These are phyloP conservation scores for Caloenas nicobarica DNA, from an alignment of 2,113 vertebrate genomes.

Conservation along the genomic window DNA sequence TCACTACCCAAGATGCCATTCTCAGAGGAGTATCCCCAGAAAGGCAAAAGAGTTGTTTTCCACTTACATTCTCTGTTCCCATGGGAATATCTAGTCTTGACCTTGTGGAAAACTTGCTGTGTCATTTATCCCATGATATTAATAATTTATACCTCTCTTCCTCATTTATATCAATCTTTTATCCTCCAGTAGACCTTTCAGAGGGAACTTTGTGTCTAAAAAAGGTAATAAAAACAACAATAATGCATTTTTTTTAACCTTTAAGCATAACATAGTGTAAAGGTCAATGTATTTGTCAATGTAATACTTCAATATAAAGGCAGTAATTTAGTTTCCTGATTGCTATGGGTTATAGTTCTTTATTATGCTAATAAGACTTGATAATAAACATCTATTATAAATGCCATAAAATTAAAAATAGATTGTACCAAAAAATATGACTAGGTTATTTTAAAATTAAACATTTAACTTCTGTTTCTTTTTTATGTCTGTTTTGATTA, in stretches of 20 bases:
- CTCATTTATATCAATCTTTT: not conserved
- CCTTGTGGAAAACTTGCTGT: not conserved
- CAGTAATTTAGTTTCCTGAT: conserved; percentile 66
- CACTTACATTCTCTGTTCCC: not conserved
- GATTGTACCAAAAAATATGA: conserved; percentile 53
- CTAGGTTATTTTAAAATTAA: conserved; percentile 60
- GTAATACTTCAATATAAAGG: conserved; percentile 66
- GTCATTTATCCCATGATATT: not conserved
- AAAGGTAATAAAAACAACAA: not conserved
- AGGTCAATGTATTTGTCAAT: conserved; percentile 69
- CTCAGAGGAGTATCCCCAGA: not conserved
- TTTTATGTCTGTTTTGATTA: conserved; percentile 66
- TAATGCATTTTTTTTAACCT: not conserved
- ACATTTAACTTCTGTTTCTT: conserved; percentile 38
- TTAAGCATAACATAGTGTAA: conserved; percentile 31
- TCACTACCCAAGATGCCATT: not conserved
- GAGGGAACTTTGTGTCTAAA: not conserved
- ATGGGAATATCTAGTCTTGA: not conserved
- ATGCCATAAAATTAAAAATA: conserved; percentile 69
- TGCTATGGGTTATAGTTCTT: conserved; percentile 62
- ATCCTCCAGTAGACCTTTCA: conserved; percentile 8
- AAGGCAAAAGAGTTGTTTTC: not conserved
- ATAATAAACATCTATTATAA: conserved; percentile 68
- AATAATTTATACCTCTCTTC: not conserved
- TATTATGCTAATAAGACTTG: conserved; percentile 74